A percentile compares a stretch with the other conserved stretches of the same genome.
phyloP scores from a whole-genome alignment of 2,888 invertebrate genomes.

The Diogma glabrata region DNA sequence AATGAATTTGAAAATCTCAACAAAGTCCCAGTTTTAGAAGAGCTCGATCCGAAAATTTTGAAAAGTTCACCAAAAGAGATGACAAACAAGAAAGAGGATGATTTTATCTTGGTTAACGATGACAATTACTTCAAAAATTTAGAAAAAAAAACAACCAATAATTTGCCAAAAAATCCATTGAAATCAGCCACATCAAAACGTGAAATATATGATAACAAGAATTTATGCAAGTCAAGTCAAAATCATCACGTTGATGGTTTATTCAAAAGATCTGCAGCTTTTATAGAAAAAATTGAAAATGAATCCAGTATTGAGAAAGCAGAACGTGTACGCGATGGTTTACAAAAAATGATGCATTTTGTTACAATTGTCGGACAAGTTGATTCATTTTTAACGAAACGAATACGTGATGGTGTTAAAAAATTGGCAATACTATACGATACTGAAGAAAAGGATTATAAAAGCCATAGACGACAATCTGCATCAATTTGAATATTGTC shows the following conservation, averaged over 20 bases:
- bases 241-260: too few species aligned
- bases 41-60: neutral
- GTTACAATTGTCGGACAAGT: constrained; percentile 40
- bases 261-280: too few species aligned
- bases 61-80: neutral
- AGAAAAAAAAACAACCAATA: neutral
- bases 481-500: too few species aligned
- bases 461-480: neutral
- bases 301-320: constrained; percentile 25
- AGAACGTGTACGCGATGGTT: constrained; percentile 35
- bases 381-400: constrained; percentile 38
- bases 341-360: constrained; percentile 39
- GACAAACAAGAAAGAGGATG: neutral
- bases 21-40: neutral
- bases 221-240: neutral
- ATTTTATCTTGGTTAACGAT: constrained; percentile 5
- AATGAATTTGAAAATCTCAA: too few species aligned
- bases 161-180: neutral
- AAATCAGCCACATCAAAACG: constrained; percentile 1
- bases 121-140: neutral
- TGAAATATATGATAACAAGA: neutral
- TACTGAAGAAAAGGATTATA: constrained; percentile 21
- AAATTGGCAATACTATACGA: constrained; percentile 37
- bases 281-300: constrained; percentile 10
- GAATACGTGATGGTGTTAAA: constrained; percentile 34